Evolutionary conservation across 2,888 invertebrate species (phyloP).

Genomic region (Polyommatus icarus): DNA sequence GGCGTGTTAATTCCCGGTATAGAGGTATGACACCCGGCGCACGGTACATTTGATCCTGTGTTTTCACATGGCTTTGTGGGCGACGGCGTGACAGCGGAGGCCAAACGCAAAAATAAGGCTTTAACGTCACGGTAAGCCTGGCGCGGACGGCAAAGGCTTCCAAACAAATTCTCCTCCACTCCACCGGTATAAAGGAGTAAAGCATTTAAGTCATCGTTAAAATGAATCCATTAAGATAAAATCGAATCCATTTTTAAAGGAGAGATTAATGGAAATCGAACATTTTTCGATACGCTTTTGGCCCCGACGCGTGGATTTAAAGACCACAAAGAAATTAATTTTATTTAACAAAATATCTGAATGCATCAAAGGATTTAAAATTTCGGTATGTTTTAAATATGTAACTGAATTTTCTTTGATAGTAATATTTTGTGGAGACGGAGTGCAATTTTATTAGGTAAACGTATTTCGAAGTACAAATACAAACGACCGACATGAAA

Average conservation of each 20-base stretch:
- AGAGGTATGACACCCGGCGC: constrained; percentile 52
- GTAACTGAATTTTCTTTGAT: background rate
- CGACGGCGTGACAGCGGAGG: constrained; percentile 76
- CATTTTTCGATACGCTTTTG: constrained; percentile 14
- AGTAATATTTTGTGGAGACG: background rate
- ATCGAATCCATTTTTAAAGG: constrained; percentile 28
- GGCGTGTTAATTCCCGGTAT: constrained; percentile 29
- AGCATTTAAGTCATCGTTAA: constrained; percentile 29
- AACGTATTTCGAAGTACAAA: background rate
- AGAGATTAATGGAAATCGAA: constrained; percentile 28
- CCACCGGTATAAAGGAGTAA: constrained; percentile 48
- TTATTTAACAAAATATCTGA: background rate
- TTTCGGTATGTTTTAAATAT: constrained; percentile 11
- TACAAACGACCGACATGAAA: constrained; percentile 43
- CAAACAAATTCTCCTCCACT: constrained; percentile 76
- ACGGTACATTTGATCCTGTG: constrained; percentile 76
- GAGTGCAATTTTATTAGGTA: background rate
- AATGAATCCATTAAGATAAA: constrained; percentile 30
- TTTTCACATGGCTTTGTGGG: constrained; percentile 77
- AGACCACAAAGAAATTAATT: background rate
- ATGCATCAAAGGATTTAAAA: background rate
- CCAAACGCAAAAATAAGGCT: constrained; percentile 80
- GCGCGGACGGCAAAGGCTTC: constrained; percentile 77
- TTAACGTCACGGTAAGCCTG: constrained; percentile 80
- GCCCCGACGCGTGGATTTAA: constrained; percentile 9